Conservation (phyloP, 2,797 vertebrate species). For the Cephalopachus bancanus region DNA sequence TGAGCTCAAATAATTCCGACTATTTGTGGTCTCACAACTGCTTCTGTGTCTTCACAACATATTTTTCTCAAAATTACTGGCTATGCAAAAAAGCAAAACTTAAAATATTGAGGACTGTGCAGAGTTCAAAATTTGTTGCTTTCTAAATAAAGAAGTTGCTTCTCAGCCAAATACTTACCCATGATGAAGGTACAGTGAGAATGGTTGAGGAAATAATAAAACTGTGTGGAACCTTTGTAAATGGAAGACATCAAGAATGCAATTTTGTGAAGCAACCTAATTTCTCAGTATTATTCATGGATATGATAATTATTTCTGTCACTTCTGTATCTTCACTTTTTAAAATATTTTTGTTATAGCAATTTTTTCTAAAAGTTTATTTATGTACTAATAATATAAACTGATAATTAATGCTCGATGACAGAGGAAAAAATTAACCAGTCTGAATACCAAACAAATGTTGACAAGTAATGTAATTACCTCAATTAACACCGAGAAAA, state of each 20-base stretch:
- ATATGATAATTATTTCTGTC: not conserved
- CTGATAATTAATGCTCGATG: not conserved
- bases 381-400: not conserved
- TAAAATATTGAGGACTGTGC: not conserved
- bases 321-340: not conserved
- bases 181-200: not conserved
- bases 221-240: not conserved
- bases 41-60: not conserved
- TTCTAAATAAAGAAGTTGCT: not conserved
- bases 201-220: not conserved
- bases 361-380: not conserved
- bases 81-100: not conserved
- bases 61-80: not conserved
- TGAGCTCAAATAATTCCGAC: not conserved
- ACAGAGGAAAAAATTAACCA: not conserved
- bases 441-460: not conserved
- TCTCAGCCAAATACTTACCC: slow-evolving; percentile 6
- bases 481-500: not conserved
- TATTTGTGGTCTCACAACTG: no score
- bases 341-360: not conserved
- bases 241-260: not conserved
- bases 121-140: slow-evolving; percentile 20
- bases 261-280: not conserved
- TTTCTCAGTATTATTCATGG: not conserved
- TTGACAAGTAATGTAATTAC: slow-evolving; percentile 42